phyloP scores from a whole-genome alignment of 2,113 vertebrate genomes.

The Ictalurus punctatus region DNA sequence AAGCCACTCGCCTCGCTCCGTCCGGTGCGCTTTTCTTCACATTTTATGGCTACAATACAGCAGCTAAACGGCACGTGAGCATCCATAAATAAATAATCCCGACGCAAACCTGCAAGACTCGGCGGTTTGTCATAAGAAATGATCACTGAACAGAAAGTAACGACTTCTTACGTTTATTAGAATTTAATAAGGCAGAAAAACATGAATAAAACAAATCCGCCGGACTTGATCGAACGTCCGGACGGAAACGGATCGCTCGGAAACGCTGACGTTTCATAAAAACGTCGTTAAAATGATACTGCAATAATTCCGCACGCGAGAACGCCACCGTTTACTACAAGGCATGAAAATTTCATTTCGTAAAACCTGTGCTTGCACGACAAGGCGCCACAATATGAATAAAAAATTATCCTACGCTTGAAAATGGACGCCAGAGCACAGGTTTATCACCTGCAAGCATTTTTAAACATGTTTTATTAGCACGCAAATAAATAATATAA shows the following conservation, averaged over 20 bases:
- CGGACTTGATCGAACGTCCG: not conserved
- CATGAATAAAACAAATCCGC: conserved; percentile 31
- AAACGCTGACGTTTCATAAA: conserved; percentile 4
- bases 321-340: not conserved
- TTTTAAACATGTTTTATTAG: not conserved
- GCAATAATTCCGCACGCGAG: not conserved
- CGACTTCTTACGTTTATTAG: not conserved
- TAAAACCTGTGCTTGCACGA: not conserved
- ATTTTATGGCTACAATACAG: not conserved
- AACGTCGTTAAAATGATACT: conserved; percentile 4
- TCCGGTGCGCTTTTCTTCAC: not conserved
- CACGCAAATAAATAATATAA: too few relatives aligned
- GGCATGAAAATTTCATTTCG: not conserved
- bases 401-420: not conserved
- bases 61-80: conserved; percentile 1
- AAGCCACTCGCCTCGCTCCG: not conserved
- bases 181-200: conserved; percentile 18
- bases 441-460: not conserved
- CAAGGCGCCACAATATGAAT: not conserved
- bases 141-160: not conserved
- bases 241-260: not conserved
- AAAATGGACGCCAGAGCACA: not conserved
- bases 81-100: conserved; percentile 2
- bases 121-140: not conserved
- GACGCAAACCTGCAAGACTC: not conserved